Evolutionary conservation across 64 coral and sea anemone species (phyloP).

Genomic region (Montipora sp.): DNA sequence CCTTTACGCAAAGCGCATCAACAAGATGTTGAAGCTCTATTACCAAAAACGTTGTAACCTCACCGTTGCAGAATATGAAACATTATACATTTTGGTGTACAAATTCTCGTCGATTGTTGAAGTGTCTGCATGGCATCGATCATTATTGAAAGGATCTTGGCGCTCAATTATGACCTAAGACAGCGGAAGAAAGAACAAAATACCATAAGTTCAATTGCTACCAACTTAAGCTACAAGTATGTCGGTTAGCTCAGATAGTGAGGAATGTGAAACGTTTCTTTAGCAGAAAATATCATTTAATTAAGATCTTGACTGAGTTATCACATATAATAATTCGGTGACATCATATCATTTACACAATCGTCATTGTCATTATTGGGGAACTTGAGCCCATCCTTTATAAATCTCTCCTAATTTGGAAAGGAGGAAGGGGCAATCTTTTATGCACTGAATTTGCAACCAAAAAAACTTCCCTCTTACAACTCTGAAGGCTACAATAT

Average conservation of each 20-base stretch:
- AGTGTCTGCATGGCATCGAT: constrained; percentile 7
- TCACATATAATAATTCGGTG: neutral
- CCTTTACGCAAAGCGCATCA: too few species aligned
- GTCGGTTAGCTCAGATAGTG: too few species aligned
- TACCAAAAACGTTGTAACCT: neutral
- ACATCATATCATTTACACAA: neutral
- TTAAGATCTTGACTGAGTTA: neutral
- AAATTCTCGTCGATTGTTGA: neutral
- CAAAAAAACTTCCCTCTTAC: too few species aligned
- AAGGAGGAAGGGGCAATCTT: too few species aligned
- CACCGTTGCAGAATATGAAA: constrained; percentile 18
- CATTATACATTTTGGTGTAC: constrained; percentile 33
- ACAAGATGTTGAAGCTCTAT: too few species aligned
- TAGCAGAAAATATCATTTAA: neutral
- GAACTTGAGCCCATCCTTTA: too few species aligned
- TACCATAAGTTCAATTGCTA: too few species aligned
- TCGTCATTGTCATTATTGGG: neutral
- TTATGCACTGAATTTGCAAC: too few species aligned
- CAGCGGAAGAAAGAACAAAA: neutral
- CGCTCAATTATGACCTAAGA: constrained; percentile 17
- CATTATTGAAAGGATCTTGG: constrained; percentile 29
- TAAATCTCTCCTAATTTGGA: too few species aligned
- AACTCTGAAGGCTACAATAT: too few species aligned
- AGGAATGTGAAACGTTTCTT: too few species aligned
- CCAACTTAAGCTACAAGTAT: too few species aligned